A percentile compares a stretch with the other conserved stretches of the same genome.
phyloP scores from a whole-genome alignment of 2,113 vertebrate species.

The Osmerus eperlanus region DNA sequence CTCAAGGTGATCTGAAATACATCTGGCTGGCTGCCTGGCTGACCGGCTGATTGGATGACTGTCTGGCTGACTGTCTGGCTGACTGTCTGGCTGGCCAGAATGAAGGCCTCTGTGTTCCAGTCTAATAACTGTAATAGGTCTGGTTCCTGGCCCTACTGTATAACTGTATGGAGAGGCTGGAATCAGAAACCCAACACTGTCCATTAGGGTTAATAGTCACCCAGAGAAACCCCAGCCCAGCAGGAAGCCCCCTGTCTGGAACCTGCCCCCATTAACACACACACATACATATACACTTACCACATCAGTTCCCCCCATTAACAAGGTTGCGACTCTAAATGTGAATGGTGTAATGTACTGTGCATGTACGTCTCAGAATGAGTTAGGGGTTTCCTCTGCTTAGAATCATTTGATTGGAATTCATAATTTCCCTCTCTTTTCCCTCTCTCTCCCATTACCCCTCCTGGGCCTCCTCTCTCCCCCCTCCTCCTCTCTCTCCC shows the following conservation, averaged over 20 bases:
- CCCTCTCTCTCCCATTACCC: background rate
- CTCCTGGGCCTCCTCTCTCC: background rate
- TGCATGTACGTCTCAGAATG: too few relatives aligned
- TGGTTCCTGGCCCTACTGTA: background rate
- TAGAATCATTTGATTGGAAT: background rate
- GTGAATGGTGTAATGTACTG: background rate
- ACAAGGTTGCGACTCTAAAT: conserved; percentile 4
- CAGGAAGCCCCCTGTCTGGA: background rate
- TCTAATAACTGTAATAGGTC: conserved; percentile 2
- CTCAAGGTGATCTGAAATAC: conserved; percentile 15
- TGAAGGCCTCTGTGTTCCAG: conserved; percentile 11
- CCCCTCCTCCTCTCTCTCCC: background rate
- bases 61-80: background rate
- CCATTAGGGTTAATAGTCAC: conserved; percentile 2
- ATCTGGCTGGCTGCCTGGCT: background rate
- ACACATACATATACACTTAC: background rate
- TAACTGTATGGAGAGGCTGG: background rate
- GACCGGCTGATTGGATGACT: background rate
- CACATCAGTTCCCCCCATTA: background rate
- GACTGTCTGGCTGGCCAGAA: background rate
- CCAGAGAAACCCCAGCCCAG: background rate
- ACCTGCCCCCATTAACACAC: background rate
- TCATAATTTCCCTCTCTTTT: background rate
- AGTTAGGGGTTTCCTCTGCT: background rate
- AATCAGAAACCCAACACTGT: conserved; percentile 4